phyloP scores from a whole-genome alignment of 2,113 vertebrate genomes.

The Xenus cinereus region DNA sequence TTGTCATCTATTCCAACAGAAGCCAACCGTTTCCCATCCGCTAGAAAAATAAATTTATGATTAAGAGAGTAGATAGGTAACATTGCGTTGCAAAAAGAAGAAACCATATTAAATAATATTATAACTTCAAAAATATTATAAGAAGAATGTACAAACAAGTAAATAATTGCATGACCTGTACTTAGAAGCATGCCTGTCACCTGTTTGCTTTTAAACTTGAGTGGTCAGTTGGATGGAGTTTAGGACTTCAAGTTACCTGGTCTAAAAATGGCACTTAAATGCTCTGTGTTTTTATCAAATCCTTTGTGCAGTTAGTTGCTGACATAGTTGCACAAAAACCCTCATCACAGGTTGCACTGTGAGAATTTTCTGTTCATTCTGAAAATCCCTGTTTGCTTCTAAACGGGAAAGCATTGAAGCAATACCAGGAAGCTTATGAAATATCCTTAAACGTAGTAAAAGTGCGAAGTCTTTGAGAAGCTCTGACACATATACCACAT shows the following conservation, averaged over 20 bases:
- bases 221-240: neutral
- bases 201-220: neutral
- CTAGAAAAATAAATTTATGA: conserved; percentile 71
- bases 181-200: neutral
- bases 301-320: neutral
- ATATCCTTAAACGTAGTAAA: neutral
- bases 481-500: neutral
- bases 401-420: neutral
- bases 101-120: neutral
- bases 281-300: neutral
- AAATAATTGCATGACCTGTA: neutral
- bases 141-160: neutral
- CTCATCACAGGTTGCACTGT: neutral
- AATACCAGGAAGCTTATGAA: neutral
- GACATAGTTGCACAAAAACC: neutral
- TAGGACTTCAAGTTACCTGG: neutral
- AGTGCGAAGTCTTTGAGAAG: neutral
- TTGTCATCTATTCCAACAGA: conserved; percentile 95
- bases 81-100: neutral
- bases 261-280: neutral
- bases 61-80: conserved; percentile 37
- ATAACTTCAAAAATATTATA: neutral
- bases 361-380: neutral
- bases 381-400: neutral
- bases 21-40: conserved; percentile 92